Evolutionary conservation across 2,797 vertebrate species (phyloP).

Genomic region (Sebastes goodei): DNA sequence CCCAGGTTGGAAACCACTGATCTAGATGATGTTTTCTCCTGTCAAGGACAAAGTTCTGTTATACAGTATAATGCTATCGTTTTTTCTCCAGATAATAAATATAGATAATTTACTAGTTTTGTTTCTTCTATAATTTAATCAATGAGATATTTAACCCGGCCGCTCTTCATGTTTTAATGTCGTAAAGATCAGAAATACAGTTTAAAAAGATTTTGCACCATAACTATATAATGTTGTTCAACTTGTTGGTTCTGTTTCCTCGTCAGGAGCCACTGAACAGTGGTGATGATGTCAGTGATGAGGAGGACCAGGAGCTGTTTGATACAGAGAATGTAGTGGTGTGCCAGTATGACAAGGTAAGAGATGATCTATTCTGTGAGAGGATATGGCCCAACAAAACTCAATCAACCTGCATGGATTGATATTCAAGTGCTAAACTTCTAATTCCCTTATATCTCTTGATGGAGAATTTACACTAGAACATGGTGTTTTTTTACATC

Average conservation of each 20-base stretch:
- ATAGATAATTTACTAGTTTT: background rate
- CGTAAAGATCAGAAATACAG: background rate
- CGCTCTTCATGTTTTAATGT: background rate
- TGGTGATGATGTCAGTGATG: conserved; percentile 96
- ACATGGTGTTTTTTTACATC: background rate
- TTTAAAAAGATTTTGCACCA: background rate
- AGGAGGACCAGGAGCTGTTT: conserved; percentile 96
- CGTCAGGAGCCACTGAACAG: conserved; percentile 95
- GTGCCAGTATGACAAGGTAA: conserved; percentile 99
- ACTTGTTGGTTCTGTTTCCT: background rate
- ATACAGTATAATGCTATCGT: background rate
- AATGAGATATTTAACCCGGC: background rate
- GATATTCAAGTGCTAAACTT: background rate
- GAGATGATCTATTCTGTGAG: background rate
- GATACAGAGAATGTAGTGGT: conserved; percentile 99
- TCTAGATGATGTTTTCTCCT: too few relatives aligned
- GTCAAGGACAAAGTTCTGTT: background rate
- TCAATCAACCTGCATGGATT: background rate
- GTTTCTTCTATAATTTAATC: background rate
- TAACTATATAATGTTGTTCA: background rate
- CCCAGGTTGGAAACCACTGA: too few relatives aligned
- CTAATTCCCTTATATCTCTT: background rate
- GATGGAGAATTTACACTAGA: background rate
- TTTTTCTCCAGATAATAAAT: background rate
- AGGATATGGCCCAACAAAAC: background rate